Evolutionary conservation across 2,888 invertebrate species (phyloP).

Genomic region (Aelia acuminata): DNA sequence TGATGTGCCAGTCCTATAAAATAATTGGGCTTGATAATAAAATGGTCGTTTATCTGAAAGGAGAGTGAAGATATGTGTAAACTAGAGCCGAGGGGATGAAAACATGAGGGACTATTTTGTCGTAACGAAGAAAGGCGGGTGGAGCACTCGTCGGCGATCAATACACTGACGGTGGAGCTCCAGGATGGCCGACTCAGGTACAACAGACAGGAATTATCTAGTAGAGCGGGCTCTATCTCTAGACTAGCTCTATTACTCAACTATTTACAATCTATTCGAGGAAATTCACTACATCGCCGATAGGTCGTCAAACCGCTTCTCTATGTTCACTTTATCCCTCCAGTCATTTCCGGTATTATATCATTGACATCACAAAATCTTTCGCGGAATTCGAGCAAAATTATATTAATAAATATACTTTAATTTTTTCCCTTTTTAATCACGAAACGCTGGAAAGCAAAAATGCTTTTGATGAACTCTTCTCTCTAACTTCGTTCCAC

Average conservation of each 20-base stretch:
- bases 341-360: not conserved
- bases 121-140: not conserved
- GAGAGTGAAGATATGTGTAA: not conserved
- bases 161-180: conserved; percentile 38
- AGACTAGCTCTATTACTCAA: not conserved
- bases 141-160: not conserved
- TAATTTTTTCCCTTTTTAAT: not conserved
- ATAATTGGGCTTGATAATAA: not conserved
- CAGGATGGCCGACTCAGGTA: conserved; percentile 57
- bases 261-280: not conserved
- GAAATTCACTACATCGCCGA: not conserved
- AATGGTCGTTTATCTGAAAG: not conserved
- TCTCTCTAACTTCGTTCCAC: not conserved
- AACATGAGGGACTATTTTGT: conserved; percentile 20
- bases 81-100: not conserved
- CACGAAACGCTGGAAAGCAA: not conserved
- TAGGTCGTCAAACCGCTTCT: not conserved
- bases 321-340: not conserved
- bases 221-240: conserved; percentile 14
- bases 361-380: conserved; percentile 3
- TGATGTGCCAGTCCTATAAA: not conserved
- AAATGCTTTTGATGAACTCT: not conserved
- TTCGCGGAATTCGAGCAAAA: not conserved
- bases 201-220: conserved; percentile 2
- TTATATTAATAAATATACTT: not conserved